Conservation (phyloP, 1,140 invertebrate species). For the Nylanderia fulva region DNA sequence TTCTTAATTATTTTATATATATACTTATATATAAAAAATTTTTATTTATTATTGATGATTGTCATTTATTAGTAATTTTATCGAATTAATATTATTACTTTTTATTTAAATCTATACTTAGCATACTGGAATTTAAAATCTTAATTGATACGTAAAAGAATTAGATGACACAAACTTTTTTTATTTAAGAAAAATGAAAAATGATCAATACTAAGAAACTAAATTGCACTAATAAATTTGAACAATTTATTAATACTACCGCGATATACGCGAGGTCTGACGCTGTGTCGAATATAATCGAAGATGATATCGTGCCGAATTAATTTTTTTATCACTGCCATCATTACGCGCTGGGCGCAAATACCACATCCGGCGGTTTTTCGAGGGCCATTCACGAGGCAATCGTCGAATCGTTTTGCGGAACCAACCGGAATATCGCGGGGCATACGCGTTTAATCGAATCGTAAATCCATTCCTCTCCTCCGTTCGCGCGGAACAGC, state of each 20-base stretch:
- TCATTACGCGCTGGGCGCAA: conserved; percentile 37
- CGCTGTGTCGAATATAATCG: conserved; percentile 48
- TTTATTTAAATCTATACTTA: not conserved
- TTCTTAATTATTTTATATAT: conserved; percentile 2
- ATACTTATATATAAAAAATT: not conserved
- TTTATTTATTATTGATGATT: not conserved
- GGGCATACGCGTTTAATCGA: conserved; percentile 72
- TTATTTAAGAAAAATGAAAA: conserved; percentile 33
- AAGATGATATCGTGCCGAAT: conserved; percentile 62
- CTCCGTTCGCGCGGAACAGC: conserved; percentile 64
- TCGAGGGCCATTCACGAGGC: conserved; percentile 59
- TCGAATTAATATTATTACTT: not conserved
- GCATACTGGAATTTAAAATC: not conserved
- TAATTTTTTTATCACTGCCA: conserved; percentile 67
- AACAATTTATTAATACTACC: not conserved
- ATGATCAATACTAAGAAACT: not conserved
- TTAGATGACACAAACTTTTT: not conserved
- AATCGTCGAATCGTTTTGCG: conserved; percentile 66
- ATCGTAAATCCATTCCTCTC: conserved; percentile 73
- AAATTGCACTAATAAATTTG: not conserved
- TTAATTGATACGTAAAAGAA: not conserved
- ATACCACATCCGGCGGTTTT: conserved; percentile 49
- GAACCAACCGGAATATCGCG: conserved; percentile 47
- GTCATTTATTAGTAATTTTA: not conserved
- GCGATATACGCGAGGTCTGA: not conserved